Percentiles rank a stretch among this genome's conserved stretches.
Conservation (phyloP, 2,113 vertebrate genomes). For the Tautogolabrus adspersus region DNA sequence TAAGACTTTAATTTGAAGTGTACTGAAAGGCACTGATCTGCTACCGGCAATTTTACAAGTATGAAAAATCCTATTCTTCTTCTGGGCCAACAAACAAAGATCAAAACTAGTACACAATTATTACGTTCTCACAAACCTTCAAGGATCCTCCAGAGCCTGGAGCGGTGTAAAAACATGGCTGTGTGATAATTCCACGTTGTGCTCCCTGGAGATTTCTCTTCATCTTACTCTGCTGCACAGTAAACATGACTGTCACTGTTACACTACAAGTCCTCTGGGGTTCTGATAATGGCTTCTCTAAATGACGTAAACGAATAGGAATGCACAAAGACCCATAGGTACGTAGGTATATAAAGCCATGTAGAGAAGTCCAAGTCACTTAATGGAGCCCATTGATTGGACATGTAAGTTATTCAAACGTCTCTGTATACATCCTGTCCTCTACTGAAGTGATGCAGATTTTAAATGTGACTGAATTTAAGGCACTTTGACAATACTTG, state of each 20-base stretch:
- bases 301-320: not conserved
- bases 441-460: not conserved
- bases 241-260: slow-evolving; percentile 35
- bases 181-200: slow-evolving; percentile 7
- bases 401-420: slow-evolving; percentile 1
- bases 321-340: not conserved
- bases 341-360: not conserved
- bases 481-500: not conserved
- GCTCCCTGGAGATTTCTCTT: slow-evolving; percentile 41
- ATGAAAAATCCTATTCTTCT: not conserved
- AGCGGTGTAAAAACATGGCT: slow-evolving; percentile 13
- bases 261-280: slow-evolving; percentile 28
- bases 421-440: not conserved
- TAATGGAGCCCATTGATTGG: not conserved
- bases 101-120: not conserved
- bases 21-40: not conserved
- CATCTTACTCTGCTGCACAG: slow-evolving; percentile 28
- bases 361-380: not conserved
- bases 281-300: slow-evolving; percentile 26
- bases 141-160: not conserved
- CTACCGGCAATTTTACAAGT: not conserved
- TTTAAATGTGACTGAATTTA: no score
- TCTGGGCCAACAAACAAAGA: not conserved
- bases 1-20: not conserved
- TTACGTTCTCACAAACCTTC: not conserved